Percentiles rank a stretch among this genome's conserved stretches.
Conservation (phyloP, 1,140 invertebrate genomes). For the Latrodectus geometricus region DNA sequence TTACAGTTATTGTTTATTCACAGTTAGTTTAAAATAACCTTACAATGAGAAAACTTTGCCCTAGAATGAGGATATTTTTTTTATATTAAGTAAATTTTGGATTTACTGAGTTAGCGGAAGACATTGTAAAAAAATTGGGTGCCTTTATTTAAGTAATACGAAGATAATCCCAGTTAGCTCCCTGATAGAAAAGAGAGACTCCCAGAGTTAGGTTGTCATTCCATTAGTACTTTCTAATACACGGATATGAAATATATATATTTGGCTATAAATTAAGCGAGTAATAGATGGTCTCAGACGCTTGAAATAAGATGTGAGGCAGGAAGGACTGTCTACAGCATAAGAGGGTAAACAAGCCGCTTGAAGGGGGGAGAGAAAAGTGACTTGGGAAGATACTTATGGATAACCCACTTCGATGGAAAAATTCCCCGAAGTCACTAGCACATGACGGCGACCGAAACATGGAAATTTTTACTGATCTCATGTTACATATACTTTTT, state of each 20-base stretch:
- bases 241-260: neutral
- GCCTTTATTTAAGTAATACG: too few species aligned
- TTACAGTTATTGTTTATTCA: too few species aligned
- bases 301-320: neutral
- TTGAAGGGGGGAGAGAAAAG: neutral
- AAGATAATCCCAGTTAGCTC: too few species aligned
- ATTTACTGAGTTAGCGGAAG: too few species aligned
- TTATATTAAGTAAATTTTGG: too few species aligned
- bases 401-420: conserved; percentile 22
- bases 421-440: conserved; percentile 52
- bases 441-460: conserved; percentile 36
- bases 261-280: neutral
- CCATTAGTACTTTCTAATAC: neutral
- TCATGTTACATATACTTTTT: conserved; percentile 4
- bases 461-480: conserved; percentile 1
- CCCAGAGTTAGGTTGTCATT: neutral
- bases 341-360: neutral
- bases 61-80: too few species aligned
- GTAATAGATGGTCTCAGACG: too few species aligned
- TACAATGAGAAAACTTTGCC: too few species aligned
- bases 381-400: conserved; percentile 40
- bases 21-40: too few species aligned
- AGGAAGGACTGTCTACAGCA: neutral
- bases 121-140: too few species aligned
- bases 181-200: neutral